Base-by-base conservation (phyloP, 1,140 invertebrate species). In the Eulimnadia texana region DNA sequence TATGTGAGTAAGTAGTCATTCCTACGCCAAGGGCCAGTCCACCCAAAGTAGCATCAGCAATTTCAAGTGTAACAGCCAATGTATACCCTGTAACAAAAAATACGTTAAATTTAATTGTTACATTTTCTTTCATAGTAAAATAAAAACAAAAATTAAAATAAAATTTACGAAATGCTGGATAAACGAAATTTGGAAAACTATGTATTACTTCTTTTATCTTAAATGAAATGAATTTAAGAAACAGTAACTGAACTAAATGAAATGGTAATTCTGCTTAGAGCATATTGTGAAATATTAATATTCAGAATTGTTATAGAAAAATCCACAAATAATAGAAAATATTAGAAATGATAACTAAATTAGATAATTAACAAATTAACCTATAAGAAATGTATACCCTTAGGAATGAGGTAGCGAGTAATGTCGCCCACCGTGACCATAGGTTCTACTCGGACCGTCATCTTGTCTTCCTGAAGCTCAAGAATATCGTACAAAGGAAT, bases 401-500 rank as follows among this genome's bases (percentile, higher is more conserved):
- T 75, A 1, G 75, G 72, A 47, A 74, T 66, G 16, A 80, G 67
- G 68, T 71, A 79, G 28, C 73, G 68, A 3, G 77, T 78, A 28
- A 79, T 74, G 60, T 80, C 75, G 19, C 75, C 74, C 9, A 80
- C 76, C 2, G 74, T 78, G 3, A 80, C 77, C 73, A 74, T 73
- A 11, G 76, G 76, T 50, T 77, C 76, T 60, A 79, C 79, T 57
- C 68, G 67, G 1, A 80, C 71, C 3, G 72, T 76, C 54, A 78
- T 60, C 27, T 73, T 70, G n/a, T 68, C 55, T 66, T 77, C 72
- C 62, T 79, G 70, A 25, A 80, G 63, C 50, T 73, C 67, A 6
- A 80, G 68, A 66, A 79, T 77, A 64, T 77, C 71, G 63, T 76
- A 81, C 2, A 84, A 70, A 16, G 80, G 76, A 51, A 84, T 74